Percentiles rank a stretch among this genome's conserved stretches.
Evolutionary conservation across 1,140 invertebrate species (phyloP).

Genomic region (Lepidurus couesii): DNA sequence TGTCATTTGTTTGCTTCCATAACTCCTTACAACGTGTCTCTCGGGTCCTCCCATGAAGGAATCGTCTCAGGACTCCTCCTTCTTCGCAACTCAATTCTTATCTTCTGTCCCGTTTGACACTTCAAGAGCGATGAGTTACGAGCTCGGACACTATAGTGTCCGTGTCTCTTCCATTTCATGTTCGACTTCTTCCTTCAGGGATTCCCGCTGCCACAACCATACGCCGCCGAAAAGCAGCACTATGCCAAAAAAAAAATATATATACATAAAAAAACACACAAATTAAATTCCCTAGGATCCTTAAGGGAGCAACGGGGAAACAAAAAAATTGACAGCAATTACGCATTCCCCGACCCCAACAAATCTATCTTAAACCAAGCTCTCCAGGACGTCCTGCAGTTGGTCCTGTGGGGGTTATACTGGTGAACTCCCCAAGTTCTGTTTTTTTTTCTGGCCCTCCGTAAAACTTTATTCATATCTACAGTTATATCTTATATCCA

Average conservation of each 20-base stretch:
- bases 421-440: conserved; percentile 1
- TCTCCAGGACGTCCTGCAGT: conserved; percentile 13
- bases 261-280: background rate
- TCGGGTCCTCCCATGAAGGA: background rate
- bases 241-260: background rate
- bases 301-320: conserved; percentile 3
- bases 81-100: background rate
- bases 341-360: conserved; percentile 2
- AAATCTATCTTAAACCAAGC: conserved; percentile 19
- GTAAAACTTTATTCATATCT: background rate
- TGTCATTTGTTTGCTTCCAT: conserved; percentile 9
- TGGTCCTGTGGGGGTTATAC: conserved; percentile 5
- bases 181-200: background rate
- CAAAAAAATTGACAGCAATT: conserved; percentile 16
- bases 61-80: background rate
- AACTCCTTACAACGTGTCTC: conserved; percentile 4
- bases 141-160: background rate
- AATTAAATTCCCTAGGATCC: background rate
- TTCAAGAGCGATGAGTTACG: conserved; percentile 17
- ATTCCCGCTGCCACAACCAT: background rate
- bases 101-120: conserved; percentile 1
- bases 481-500: background rate
- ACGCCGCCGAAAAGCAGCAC: background rate
- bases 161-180: background rate
- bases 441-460: background rate